phyloP scores from a whole-genome alignment of 2,888 invertebrate species.

The Saturnia japonica region DNA sequence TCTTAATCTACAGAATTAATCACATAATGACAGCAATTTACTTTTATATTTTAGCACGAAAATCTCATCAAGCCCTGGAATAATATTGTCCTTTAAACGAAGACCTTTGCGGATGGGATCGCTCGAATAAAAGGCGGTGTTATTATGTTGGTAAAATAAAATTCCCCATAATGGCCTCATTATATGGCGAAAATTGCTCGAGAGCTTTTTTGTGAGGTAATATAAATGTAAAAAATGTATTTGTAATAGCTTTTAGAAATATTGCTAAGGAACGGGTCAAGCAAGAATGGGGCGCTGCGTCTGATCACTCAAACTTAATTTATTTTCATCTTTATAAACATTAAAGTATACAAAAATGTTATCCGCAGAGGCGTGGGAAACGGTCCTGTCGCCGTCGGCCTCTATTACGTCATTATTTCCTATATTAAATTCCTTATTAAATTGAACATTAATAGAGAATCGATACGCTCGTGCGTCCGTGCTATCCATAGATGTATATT shows the following conservation, averaged over 20 bases:
- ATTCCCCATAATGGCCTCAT: constrained; percentile 81
- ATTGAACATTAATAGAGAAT: constrained; percentile 79
- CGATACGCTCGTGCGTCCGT: constrained; percentile 48
- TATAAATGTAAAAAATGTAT: constrained; percentile 82
- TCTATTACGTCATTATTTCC: constrained; percentile 81
- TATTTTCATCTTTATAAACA: constrained; percentile 75
- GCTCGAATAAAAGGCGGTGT: constrained; percentile 77
- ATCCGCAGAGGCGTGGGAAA: constrained; percentile 78
- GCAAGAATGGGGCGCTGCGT: constrained; percentile 68
- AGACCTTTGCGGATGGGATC: constrained; percentile 73
- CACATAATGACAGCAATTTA: constrained; percentile 76
- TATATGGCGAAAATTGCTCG: constrained; percentile 82
- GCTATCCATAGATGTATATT: not conserved
- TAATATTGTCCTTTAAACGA: constrained; percentile 79
- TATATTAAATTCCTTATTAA: constrained; percentile 80
- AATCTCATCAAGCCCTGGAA: constrained; percentile 74
- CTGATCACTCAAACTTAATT: constrained; percentile 80
- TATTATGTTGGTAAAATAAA: constrained; percentile 83
- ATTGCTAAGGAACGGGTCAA: constrained; percentile 78
- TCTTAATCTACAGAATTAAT: constrained; percentile 73
- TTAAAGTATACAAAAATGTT: constrained; percentile 57
- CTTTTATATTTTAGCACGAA: constrained; percentile 78
- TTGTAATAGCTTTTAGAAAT: constrained; percentile 82
- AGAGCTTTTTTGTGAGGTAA: constrained; percentile 79
- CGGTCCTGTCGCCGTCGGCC: constrained; percentile 79